Evolutionary conservation across 2,888 invertebrate species (phyloP).

Genomic region (Cerastis leucographa): DNA sequence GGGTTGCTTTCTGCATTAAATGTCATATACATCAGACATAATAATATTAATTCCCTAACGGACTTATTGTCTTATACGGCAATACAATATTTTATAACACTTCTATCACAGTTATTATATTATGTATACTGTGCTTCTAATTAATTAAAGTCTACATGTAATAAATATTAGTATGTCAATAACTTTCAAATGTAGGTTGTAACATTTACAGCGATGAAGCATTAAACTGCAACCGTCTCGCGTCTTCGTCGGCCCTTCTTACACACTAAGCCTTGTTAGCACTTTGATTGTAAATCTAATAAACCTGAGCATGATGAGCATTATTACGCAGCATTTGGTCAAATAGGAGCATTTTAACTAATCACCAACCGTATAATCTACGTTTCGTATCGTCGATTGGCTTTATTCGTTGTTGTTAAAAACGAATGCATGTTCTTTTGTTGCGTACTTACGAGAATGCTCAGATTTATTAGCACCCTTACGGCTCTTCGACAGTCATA

Average conservation of each 20-base stretch:
- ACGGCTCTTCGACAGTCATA: not conserved
- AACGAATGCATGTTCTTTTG: not conserved
- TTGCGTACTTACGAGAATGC: constrained; percentile 6
- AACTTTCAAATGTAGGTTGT: not conserved
- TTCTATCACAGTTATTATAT: constrained; percentile 28
- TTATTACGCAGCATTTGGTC: not conserved
- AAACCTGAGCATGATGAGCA: not conserved
- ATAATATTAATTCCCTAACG: constrained; percentile 16
- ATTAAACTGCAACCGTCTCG: constrained; percentile 15
- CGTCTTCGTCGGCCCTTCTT: not conserved
- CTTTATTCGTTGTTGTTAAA: not conserved
- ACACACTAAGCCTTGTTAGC: not conserved
- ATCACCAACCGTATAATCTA: not conserved
- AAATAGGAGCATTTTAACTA: not conserved
- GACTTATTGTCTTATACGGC: constrained; percentile 53
- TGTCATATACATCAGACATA: not conserved
- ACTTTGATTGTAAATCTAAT: not conserved
- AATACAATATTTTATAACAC: constrained; percentile 10
- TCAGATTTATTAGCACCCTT: not conserved
- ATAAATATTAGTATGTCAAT: not conserved
- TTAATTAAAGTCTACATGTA: constrained; percentile 19
- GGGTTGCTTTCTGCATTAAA: not conserved
- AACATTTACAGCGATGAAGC: not conserved
- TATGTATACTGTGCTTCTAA: constrained; percentile 26
- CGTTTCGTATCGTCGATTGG: not conserved